Conservation (phyloP, 2,888 invertebrate genomes). For the Erebia aethiops region DNA sequence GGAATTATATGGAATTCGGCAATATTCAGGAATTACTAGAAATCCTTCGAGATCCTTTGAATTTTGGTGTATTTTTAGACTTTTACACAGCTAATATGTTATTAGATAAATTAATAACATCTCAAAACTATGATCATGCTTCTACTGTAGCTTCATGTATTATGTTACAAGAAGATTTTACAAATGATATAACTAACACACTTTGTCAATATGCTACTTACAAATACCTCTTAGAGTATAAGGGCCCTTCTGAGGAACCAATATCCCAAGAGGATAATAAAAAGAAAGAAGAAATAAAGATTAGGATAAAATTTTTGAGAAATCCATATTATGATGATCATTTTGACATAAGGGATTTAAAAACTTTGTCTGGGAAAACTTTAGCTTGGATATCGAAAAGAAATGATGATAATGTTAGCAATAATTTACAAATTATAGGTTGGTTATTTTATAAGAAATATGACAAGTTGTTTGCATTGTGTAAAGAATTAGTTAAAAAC, state of each 20-base stretch:
- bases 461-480: constrained; percentile 63
- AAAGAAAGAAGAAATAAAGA: constrained; percentile 85
- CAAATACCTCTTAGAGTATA: constrained; percentile 82
- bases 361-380: constrained; percentile 91
- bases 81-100: constrained; percentile 89
- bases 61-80: constrained; percentile 97
- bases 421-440: constrained; percentile 86
- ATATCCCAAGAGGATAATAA: constrained; percentile 47
- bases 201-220: constrained; percentile 90
- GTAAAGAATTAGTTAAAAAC: constrained; percentile 52
- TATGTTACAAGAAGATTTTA: constrained; percentile 95
- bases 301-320: constrained; percentile 90
- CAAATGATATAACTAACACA: constrained; percentile 86
- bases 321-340: constrained; percentile 95
- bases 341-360: constrained; percentile 90
- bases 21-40: constrained; percentile 86
- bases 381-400: constrained; percentile 84
- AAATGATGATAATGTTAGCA: constrained; percentile 74
- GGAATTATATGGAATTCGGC: constrained; percentile 81
- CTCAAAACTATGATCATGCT: constrained; percentile 86
- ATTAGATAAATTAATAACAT: constrained; percentile 89
- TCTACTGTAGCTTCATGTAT: constrained; percentile 89
- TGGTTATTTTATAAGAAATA: constrained; percentile 86
- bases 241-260: constrained; percentile 42
- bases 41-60: constrained; percentile 90